Evolutionary conservation across 2,113 vertebrate genomes (phyloP), one percentile per base, ranked within the genome.

Genomic region (Pteronura brasiliensis): DNA sequence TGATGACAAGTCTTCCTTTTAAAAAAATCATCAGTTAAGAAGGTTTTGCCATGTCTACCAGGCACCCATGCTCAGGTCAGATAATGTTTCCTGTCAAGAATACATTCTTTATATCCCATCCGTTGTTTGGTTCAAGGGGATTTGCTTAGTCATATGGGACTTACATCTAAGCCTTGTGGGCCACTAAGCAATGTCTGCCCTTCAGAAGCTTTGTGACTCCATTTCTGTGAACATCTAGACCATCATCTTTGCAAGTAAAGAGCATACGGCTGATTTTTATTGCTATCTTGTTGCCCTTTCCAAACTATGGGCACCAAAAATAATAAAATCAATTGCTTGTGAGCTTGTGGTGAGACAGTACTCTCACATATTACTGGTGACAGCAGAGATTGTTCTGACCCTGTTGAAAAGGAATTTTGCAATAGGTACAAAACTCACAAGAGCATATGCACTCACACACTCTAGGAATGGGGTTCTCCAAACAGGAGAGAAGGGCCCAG

Each of bases 1-100:
- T 96, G 97, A 96, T 96, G 96, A 93, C 92, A 98, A 96, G 90
- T 81, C 55, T 63, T 94, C 71, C 90, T 97, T 93, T 36, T 17
- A 79, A 74, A 87, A 94, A 94, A 96, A 95, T 29, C 63, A 77
- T 88, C 92, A 77, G 77, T 95, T 90, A 96, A 96, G 94, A 93
- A 96, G 94, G 39, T 81, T 96, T 96, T 90, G 59, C 52, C 21
- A 36, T 86, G 55, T 96, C 90, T 94, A 96, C 89, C 76, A 79
- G 81, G 42, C 71, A 94, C 84, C 84, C 52, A 31, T 17, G 76
- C 84, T 90, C 80, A 88, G 95, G 93, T 92, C 80, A 96, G 90
- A 92, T 94, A 69, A 84, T 72, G 76, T 79, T 90, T 93, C 85
- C 90, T 90, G 63, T 94, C 93, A 88, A 95, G 69, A 87, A 87